These are phyloP conservation scores for Drosophila nr. medialis DNA, from an alignment of 2,888 invertebrate genomes.

Conservation along the genomic window DNA sequence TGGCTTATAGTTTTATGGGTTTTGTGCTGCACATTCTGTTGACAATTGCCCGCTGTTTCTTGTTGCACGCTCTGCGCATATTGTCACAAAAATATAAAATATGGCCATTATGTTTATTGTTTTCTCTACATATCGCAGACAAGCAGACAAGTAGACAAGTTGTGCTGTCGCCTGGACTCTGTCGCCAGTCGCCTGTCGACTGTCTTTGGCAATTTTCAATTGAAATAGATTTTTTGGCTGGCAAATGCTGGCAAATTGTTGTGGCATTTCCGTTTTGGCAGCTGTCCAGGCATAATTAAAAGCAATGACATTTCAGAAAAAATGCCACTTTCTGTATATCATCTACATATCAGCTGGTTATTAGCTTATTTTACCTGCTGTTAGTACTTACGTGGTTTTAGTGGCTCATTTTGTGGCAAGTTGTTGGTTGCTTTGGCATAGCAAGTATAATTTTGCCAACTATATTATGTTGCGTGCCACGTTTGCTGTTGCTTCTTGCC, in stretches of 20 bases:
- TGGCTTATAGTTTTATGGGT: constrained; percentile 52
- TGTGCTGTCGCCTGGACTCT: constrained; percentile 4
- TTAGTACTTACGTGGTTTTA: constrained; percentile 11
- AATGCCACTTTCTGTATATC: constrained; percentile 10
- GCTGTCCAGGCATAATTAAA: constrained; percentile 70
- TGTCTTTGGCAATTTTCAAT: constrained; percentile 75
- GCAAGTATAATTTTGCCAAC: constrained; percentile 31
- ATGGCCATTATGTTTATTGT: constrained; percentile 76
- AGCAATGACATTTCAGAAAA: constrained; percentile 23
- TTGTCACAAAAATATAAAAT: constrained; percentile 73
- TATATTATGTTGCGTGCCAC: constrained; percentile 34
- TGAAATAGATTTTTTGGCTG: constrained; percentile 73
- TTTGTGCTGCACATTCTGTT: constrained; percentile 41
- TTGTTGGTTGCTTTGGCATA: constrained; percentile 23
- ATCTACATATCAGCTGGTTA: constrained; percentile 11
- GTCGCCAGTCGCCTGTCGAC: constrained; percentile 15
- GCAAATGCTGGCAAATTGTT: constrained; percentile 53
- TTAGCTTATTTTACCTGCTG: constrained; percentile 32
- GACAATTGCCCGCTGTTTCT: constrained; percentile 78
- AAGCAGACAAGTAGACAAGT: not conserved
- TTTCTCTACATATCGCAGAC: constrained; percentile 39
- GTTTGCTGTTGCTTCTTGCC: constrained; percentile 33
- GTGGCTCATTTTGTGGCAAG: constrained; percentile 33
- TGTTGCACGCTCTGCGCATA: constrained; percentile 50
- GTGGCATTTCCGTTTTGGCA: constrained; percentile 59